Base-by-base conservation (phyloP, 2,888 invertebrate genomes). In the Cordilura impudica region DNA sequence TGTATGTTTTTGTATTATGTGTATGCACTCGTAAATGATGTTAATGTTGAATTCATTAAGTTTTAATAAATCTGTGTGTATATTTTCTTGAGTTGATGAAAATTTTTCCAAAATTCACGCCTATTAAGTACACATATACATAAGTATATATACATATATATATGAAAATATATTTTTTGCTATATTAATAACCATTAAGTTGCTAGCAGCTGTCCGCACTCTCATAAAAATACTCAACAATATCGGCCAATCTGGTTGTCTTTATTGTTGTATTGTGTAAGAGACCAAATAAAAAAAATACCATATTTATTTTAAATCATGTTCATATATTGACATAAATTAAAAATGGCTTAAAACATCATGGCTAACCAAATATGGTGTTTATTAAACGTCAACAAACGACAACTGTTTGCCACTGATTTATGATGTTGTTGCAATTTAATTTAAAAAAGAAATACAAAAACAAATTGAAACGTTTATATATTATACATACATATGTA, bases 21-120 rank as follows among this genome's bases (percentile, higher is more conserved):
- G n/a, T n/a, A 73, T 31, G 53, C 31, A 31, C 16, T 23, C 49
- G 6, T 19, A 16, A 12, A 39, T 0, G 82, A 81, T 87, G 87
- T 87, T 87, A 86, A 87, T 87, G 84, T 86, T 86, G 87, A 83
- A 83, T 83, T 85, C 87, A 87, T 87, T 87, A 87, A 84, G 83
- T 78, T 69, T 74, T 72, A 79, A 81, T 83, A 81, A 80, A 74
- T 80, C 47, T 60, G 39, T 58, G 51, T 65, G 63, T 31, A 39
- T 65, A 35, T 61, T 81, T 81, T 78, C 81, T 80, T 81, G 67
- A 81, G 80, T 82, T 75, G 81, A 81, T 83, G 73, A 82, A 82
- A 72, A 72, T 53, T 73, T 69, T 49, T 70, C 70, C 70, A 74
- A 70, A 63, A 29, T 29, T 31, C 16, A 54, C 39, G 35, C 72